phyloP scores from a whole-genome alignment of 2,113 vertebrate species.

The Lophura nycthemera region DNA sequence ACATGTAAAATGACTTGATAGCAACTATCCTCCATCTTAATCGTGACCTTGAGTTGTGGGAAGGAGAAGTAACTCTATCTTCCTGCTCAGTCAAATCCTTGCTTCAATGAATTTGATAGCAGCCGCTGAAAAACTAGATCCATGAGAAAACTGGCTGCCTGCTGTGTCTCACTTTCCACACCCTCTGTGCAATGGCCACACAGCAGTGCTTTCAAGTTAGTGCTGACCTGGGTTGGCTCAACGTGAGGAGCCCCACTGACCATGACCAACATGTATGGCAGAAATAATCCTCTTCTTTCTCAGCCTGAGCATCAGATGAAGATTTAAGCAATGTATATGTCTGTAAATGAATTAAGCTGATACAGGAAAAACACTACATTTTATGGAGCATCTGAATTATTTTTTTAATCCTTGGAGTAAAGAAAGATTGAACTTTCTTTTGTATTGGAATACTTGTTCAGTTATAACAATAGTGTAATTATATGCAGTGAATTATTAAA shows the following conservation, averaged over 20 bases:
- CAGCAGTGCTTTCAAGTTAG: not conserved
- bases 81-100: conserved; percentile 66
- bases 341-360: not conserved
- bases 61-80: conserved; percentile 61
- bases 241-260: not conserved
- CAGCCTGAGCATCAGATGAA: not conserved
- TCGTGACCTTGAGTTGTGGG: conserved; percentile 65
- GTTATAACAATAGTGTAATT: not conserved
- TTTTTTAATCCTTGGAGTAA: not conserved
- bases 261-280: not conserved
- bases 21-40: conserved; percentile 28
- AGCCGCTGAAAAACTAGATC: conserved; percentile 67
- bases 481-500: not conserved
- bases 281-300: not conserved
- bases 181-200: not conserved
- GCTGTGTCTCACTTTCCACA: conserved; percentile 1
- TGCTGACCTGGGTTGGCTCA: not conserved
- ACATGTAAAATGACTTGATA: not conserved
- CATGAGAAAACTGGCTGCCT: conserved; percentile 58
- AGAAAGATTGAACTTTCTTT: not conserved
- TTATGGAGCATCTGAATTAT: not conserved
- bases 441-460: not conserved
- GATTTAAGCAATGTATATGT: not conserved
- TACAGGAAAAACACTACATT: not conserved
- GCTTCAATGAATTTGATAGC: conserved; percentile 68